phyloP scores from a whole-genome alignment of 2,113 vertebrate species.

The Heptranchias perlo region DNA sequence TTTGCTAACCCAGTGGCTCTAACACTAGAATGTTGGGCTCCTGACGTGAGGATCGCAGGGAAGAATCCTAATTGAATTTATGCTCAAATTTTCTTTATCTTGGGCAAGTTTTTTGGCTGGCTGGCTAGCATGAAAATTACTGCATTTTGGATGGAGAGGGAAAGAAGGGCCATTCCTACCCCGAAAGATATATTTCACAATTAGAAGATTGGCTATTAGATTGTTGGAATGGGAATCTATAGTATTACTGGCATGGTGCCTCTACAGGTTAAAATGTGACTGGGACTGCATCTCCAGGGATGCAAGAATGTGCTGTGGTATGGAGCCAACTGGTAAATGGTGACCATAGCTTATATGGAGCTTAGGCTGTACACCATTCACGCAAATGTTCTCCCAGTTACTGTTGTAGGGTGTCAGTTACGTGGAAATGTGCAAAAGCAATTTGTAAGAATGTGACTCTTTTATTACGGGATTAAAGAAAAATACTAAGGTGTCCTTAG shows the following conservation, averaged over 20 bases:
- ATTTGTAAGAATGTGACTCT: background rate
- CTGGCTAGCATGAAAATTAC: background rate
- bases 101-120: background rate
- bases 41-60: background rate
- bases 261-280: background rate
- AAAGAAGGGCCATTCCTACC: background rate
- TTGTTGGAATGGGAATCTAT: background rate
- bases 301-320: background rate
- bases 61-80: background rate
- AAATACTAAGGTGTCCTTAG: background rate
- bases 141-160: background rate
- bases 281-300: background rate
- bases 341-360: background rate
- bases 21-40: background rate
- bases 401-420: background rate
- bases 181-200: background rate
- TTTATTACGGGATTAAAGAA: background rate
- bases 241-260: background rate
- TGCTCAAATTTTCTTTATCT: background rate
- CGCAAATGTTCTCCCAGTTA: background rate
- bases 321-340: background rate
- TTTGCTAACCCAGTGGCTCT: background rate
- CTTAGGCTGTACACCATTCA: background rate
- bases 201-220: background rate
- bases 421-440: background rate